Percentiles rank a stretch among this genome's conserved stretches.
phyloP scores from a whole-genome alignment of 2,888 invertebrate genomes.

The Deroplatys truncata region DNA sequence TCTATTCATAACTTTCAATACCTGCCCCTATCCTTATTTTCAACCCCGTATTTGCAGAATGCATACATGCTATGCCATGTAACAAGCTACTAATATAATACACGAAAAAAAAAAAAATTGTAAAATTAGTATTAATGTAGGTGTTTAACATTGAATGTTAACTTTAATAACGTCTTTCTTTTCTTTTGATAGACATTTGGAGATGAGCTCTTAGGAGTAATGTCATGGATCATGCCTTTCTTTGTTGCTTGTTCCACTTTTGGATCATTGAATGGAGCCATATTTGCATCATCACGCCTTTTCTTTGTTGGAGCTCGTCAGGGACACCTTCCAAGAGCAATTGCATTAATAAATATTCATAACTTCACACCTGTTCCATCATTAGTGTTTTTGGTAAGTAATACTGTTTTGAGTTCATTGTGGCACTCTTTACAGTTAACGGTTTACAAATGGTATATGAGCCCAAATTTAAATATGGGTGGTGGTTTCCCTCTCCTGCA shows the following conservation, averaged over 20 bases:
- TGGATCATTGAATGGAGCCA: slow-evolving; percentile 91
- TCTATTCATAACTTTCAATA: too few species aligned
- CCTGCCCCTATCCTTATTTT: too few species aligned
- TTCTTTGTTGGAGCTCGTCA: slow-evolving; percentile 88
- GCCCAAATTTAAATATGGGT: too few species aligned
- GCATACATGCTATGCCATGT: too few species aligned
- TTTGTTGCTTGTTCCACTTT: slow-evolving; percentile 96
- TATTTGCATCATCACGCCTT: slow-evolving; percentile 86
- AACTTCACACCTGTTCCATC: slow-evolving; percentile 83
- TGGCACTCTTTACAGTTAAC: too few species aligned
- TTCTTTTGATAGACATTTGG: slow-evolving; percentile 66
- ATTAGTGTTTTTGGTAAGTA: slow-evolving; percentile 76
- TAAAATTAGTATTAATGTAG: too few species aligned
- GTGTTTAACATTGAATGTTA: too few species aligned
- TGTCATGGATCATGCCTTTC: slow-evolving; percentile 91
- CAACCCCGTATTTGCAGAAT: too few species aligned
- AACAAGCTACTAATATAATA: too few species aligned
- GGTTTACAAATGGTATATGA: too few species aligned
- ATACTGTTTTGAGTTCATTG: background rate
- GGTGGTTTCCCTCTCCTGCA: too few species aligned
- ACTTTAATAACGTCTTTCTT: background rate
- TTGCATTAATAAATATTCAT: slow-evolving; percentile 77
- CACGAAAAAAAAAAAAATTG: too few species aligned
- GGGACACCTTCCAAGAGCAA: slow-evolving; percentile 81
- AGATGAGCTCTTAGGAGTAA: slow-evolving; percentile 75